Evolutionary conservation across 92 coral and sea anemone genomes (phyloP).

Genomic region (Palythoa grandis): DNA sequence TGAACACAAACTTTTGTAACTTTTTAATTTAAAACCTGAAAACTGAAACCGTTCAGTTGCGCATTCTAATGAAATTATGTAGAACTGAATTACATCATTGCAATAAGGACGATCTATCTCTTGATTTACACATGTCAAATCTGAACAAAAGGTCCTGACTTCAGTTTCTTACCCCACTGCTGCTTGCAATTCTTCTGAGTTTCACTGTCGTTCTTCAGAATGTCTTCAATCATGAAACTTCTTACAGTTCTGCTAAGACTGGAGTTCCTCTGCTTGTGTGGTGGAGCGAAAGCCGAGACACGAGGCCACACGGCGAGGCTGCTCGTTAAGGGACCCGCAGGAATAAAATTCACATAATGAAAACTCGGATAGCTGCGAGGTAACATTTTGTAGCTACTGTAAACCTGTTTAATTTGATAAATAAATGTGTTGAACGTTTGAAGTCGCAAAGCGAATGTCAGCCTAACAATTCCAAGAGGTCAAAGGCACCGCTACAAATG

Average conservation of each 20-base stretch:
- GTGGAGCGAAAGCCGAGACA: slow-evolving; percentile 51
- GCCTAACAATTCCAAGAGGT: slow-evolving; percentile 1
- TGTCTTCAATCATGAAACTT: slow-evolving; percentile 83
- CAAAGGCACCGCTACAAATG: slow-evolving; percentile 13
- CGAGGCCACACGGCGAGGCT: slow-evolving; percentile 51
- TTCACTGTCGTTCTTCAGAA: slow-evolving; percentile 53
- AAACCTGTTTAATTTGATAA: background rate
- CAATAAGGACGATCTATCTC: no score
- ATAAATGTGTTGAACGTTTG: background rate
- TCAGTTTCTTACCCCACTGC: slow-evolving; percentile 10
- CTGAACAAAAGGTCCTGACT: background rate
- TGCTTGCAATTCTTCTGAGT: background rate
- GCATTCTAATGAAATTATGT: no score
- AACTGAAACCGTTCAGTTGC: no score
- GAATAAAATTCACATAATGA: slow-evolving; percentile 12
- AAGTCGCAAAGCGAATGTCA: slow-evolving; percentile 1
- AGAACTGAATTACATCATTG: no score
- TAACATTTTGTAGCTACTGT: background rate
- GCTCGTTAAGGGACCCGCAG: background rate
- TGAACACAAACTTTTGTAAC: no score
- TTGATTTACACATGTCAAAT: no score
- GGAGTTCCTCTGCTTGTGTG: slow-evolving; percentile 9
- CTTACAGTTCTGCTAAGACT: slow-evolving; percentile 13
- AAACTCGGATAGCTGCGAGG: slow-evolving; percentile 26
- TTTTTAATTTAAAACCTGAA: no score